Evolutionary conservation across 2,888 invertebrate species (phyloP).

Genomic region (Mesorhabditis belari): DNA sequence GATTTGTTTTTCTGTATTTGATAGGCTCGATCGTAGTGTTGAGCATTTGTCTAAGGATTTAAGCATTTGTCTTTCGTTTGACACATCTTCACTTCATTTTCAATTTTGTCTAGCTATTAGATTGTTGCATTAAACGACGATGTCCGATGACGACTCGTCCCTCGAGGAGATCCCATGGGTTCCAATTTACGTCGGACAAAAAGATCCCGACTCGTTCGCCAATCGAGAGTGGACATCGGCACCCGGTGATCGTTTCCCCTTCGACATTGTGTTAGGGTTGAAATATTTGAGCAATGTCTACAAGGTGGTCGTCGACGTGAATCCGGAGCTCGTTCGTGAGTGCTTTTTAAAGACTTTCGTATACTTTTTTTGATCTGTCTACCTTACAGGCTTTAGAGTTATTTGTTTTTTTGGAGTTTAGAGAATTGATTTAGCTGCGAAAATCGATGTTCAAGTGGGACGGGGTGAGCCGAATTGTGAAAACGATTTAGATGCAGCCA

Average conservation of each 20-base stretch:
- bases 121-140: neutral
- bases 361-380: neutral
- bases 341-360: constrained; percentile 2
- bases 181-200: constrained; percentile 24
- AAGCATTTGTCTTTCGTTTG: too few species aligned
- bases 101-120: neutral
- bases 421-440: constrained; percentile 8
- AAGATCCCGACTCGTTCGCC: constrained; percentile 24
- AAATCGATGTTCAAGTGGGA: constrained; percentile 19
- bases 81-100: too few species aligned
- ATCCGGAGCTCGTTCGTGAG: constrained; percentile 25
- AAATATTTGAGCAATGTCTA: constrained; percentile 29
- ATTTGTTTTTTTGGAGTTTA: neutral
- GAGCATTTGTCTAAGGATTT: too few species aligned
- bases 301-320: constrained; percentile 33
- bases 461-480: constrained; percentile 8
- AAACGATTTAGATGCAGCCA: constrained; percentile 29
- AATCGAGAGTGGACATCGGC: constrained; percentile 20
- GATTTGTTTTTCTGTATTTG: too few species aligned
- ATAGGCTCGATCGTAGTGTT: too few species aligned
- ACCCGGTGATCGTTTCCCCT: constrained; percentile 23
- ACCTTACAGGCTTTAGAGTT: neutral
- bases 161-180: constrained; percentile 22
- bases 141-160: constrained; percentile 6
- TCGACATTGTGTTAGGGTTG: constrained; percentile 36